Conservation (phyloP, 1,140 invertebrate genomes). For the Delia radicum region DNA sequence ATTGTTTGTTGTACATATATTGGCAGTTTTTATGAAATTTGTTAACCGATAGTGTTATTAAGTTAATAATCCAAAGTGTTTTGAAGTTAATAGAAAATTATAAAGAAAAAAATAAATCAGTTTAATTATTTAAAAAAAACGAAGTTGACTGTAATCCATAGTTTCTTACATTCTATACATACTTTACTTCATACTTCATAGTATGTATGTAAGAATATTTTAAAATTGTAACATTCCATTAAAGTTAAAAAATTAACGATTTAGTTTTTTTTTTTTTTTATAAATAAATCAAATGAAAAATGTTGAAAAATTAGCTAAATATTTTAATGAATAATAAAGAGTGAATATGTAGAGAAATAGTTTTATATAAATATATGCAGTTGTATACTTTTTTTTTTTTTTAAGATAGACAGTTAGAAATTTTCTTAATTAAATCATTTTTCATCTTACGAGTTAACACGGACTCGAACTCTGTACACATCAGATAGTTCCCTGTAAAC, state of each 20-base stretch:
- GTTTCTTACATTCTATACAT: too few relatives aligned
- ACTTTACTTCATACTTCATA: too few relatives aligned
- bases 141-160: too few relatives aligned
- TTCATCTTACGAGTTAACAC: conserved; percentile 71
- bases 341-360: not conserved
- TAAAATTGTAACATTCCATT: not conserved
- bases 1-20: too few relatives aligned
- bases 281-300: not conserved
- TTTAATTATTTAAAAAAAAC: too few relatives aligned
- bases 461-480: conserved; percentile 74
- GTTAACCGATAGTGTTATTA: too few relatives aligned
- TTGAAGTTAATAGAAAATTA: not conserved
- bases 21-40: too few relatives aligned
- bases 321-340: not conserved
- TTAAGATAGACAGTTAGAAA: not conserved
- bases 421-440: conserved; percentile 12
- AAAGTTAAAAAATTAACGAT: conserved; percentile 1
- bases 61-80: too few relatives aligned
- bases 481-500: conserved; percentile 74
- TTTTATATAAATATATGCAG: conserved; percentile 14
- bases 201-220: not conserved
- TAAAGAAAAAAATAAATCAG: not conserved
- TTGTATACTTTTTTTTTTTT: not conserved
- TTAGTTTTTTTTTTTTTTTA: too few relatives aligned
- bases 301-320: conserved; percentile 10